These are phyloP conservation scores for Oncorhynchus mykiss DNA, from an alignment of 2,113 vertebrate genomes.

Conservation along the genomic window DNA sequence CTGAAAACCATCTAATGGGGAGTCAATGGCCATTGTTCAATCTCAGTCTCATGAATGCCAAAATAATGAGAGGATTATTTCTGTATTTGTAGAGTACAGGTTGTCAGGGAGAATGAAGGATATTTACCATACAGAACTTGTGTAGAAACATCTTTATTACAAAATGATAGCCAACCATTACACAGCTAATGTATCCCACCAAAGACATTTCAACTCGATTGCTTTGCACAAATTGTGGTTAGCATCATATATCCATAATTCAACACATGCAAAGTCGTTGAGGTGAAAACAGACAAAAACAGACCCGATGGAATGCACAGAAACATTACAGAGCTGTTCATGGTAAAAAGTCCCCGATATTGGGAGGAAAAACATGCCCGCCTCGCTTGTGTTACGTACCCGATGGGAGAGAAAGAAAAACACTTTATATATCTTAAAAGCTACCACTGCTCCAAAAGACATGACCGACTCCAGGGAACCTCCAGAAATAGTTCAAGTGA, in stretches of 20 bases:
- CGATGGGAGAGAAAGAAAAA: constrained; percentile 17
- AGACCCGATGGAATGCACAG: constrained; percentile 41
- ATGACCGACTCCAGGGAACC: constrained; percentile 36
- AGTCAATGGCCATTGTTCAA: too few species aligned
- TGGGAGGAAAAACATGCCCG: background rate
- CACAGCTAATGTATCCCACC: constrained; percentile 32
- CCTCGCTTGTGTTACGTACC: constrained; percentile 7
- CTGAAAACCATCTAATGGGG: too few species aligned
- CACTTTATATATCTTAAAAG: constrained; percentile 12
- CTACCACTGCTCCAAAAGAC: constrained; percentile 1
- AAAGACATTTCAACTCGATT: too few species aligned
- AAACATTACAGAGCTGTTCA: constrained; percentile 47
- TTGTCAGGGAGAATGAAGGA: background rate
- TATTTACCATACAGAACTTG: constrained; percentile 13
- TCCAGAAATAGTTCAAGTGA: constrained; percentile 39
- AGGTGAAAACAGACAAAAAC: constrained; percentile 12
- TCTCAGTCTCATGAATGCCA: too few species aligned
- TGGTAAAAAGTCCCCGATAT: constrained; percentile 8
- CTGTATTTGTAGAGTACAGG: background rate
- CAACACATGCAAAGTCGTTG: constrained; percentile 51
- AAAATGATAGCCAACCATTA: constrained; percentile 60
- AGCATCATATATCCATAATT: constrained; percentile 51
- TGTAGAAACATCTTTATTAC: constrained; percentile 51
- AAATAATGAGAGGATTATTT: background rate
- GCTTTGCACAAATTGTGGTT: background rate